These are phyloP conservation scores for Isotomurus palustris DNA, from an alignment of 2,888 invertebrate genomes.

Conservation along the genomic window DNA sequence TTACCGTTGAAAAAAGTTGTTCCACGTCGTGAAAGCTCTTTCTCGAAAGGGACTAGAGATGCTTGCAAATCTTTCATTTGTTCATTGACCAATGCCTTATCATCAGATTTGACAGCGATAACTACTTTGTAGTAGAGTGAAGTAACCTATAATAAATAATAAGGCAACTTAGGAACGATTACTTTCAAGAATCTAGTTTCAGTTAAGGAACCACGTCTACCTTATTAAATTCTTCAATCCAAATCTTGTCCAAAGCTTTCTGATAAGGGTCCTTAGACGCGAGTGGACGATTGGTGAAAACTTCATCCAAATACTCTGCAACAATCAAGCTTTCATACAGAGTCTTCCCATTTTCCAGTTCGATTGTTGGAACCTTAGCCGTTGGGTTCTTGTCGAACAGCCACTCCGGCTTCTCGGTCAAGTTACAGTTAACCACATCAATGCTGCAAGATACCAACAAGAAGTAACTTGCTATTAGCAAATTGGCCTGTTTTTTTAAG, in stretches of 20 bases:
- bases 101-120: slow-evolving; percentile 14
- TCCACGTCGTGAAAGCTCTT: slow-evolving; percentile 49
- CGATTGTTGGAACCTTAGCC: slow-evolving; percentile 70
- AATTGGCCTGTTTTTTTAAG: neutral
- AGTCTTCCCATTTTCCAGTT: slow-evolving; percentile 57
- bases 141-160: slow-evolving; percentile 17
- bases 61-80: slow-evolving; percentile 46
- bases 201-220: too few species aligned
- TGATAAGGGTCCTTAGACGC: slow-evolving; percentile 56
- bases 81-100: slow-evolving; percentile 9
- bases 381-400: slow-evolving; percentile 55
- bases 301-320: slow-evolving; percentile 73
- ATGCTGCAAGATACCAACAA: slow-evolving; percentile 12
- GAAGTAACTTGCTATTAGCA: neutral
- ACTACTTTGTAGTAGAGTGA: slow-evolving; percentile 31
- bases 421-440: slow-evolving; percentile 61
- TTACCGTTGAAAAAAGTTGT: slow-evolving; percentile 51
- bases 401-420: slow-evolving; percentile 76
- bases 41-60: slow-evolving; percentile 49
- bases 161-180: neutral
- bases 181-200: slow-evolving; percentile 1
- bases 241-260: slow-evolving; percentile 67
- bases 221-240: slow-evolving; percentile 62
- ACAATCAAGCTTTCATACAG: slow-evolving; percentile 78
- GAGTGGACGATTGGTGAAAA: slow-evolving; percentile 51